These are phyloP conservation scores for Telmatochromis brachygnathus DNA, from an alignment of 2,113 vertebrate genomes.

Conservation along the genomic window DNA sequence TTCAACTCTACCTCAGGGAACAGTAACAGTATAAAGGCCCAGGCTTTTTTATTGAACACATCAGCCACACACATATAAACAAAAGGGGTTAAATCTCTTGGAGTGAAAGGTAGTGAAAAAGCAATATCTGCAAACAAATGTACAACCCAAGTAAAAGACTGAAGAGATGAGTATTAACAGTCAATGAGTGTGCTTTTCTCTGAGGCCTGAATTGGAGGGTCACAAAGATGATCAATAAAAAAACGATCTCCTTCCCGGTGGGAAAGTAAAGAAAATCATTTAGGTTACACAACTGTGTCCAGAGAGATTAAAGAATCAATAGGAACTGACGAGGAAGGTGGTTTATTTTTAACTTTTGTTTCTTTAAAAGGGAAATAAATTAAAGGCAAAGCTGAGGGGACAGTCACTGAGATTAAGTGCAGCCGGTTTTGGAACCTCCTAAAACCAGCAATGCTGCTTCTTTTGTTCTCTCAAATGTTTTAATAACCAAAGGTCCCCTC, in stretches of 20 bases:
- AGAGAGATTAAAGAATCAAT: not conserved
- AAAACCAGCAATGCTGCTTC: not conserved
- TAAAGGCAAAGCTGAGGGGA: not conserved
- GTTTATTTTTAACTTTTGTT: not conserved
- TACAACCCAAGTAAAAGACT: not conserved
- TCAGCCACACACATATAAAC: not conserved
- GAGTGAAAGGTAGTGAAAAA: not conserved
- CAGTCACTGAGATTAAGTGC: not conserved
- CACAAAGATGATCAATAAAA: not conserved
- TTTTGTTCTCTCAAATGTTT: not conserved
- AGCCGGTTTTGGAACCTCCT: not conserved
- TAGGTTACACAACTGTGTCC: not conserved
- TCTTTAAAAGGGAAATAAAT: not conserved
- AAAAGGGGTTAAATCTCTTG: not conserved
- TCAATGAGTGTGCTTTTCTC: not conserved
- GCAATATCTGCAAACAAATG: not conserved
- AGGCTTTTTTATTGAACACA: not conserved
- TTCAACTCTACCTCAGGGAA: not conserved
- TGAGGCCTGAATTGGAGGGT: not conserved
- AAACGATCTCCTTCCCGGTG: conserved; percentile 1
- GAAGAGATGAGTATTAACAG: not conserved
- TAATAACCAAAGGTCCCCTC: not conserved
- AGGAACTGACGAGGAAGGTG: not conserved
- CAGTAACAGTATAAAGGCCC: not conserved
- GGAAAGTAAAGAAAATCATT: not conserved